A percentile compares a stretch with the other conserved stretches of the same genome.
Evolutionary conservation across 2,797 vertebrate genomes (phyloP).

Genomic region (Melanotaenia pygmaea): DNA sequence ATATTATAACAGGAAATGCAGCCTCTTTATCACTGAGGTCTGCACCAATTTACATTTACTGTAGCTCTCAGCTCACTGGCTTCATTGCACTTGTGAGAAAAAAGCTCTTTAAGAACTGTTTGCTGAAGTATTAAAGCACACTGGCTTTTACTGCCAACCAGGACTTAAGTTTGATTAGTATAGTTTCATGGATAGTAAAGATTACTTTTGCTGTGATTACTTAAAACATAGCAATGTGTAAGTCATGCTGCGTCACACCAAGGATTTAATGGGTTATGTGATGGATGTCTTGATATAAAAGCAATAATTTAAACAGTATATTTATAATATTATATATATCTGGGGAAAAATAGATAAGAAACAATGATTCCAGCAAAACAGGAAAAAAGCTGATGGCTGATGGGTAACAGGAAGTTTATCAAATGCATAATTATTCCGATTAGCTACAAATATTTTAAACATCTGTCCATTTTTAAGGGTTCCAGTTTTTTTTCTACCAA

Average conservation of each 20-base stretch:
- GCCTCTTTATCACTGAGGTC: constrained; percentile 12
- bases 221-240: not conserved
- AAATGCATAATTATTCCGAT: not conserved
- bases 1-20: constrained; percentile 11
- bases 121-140: not conserved
- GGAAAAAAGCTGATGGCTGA: not conserved
- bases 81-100: constrained; percentile 10
- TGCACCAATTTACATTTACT: not conserved
- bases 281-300: not conserved
- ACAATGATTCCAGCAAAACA: not conserved
- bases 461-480: not conserved
- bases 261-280: not conserved
- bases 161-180: not conserved
- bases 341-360: not conserved
- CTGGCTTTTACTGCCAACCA: not conserved
- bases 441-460: not conserved
- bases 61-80: not conserved
- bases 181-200: not conserved
- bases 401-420: not conserved
- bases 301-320: not conserved
- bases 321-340: not conserved
- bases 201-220: not conserved
- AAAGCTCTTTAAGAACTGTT: not conserved
- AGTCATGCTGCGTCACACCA: not conserved
- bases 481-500: not conserved